Conservation (phyloP, 2,888 invertebrate species). For the Spilarctia lutea region DNA sequence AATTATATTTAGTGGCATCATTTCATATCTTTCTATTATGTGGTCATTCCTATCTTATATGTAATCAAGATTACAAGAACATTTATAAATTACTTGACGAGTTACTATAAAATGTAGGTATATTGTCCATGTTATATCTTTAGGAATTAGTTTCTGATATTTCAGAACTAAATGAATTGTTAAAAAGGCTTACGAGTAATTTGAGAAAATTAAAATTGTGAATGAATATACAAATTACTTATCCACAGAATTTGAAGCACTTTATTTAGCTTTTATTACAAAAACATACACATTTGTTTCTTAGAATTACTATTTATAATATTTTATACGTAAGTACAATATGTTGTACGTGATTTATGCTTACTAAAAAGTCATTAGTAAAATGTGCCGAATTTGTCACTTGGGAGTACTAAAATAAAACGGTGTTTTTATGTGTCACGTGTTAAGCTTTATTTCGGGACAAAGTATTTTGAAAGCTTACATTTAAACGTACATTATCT, state of each 20-base stretch:
- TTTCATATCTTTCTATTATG: too few relatives aligned
- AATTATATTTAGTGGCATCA: not conserved
- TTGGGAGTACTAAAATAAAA: not conserved
- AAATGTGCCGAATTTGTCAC: not conserved
- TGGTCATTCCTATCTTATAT: too few relatives aligned
- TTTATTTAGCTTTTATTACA: not conserved
- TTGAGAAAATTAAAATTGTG: too few relatives aligned
- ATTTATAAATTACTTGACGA: not conserved
- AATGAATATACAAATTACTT: too few relatives aligned
- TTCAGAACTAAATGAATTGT: too few relatives aligned
- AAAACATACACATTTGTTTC: not conserved
- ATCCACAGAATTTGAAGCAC: too few relatives aligned
- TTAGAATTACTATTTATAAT: not conserved
- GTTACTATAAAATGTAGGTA: too few relatives aligned
- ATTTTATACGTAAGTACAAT: not conserved
- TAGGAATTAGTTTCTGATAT: too few relatives aligned
- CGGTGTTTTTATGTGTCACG: constrained; percentile 1
- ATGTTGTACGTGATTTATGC: constrained; percentile 8
- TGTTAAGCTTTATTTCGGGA: not conserved
- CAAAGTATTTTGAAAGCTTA: not conserved
- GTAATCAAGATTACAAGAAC: not conserved
- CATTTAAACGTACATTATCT: not conserved
- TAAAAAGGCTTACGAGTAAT: too few relatives aligned
- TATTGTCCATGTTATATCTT: too few relatives aligned
- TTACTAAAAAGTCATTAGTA: constrained; percentile 1